phyloP scores from a whole-genome alignment of 2,888 invertebrate genomes.

The Sinotaia quadrata region DNA sequence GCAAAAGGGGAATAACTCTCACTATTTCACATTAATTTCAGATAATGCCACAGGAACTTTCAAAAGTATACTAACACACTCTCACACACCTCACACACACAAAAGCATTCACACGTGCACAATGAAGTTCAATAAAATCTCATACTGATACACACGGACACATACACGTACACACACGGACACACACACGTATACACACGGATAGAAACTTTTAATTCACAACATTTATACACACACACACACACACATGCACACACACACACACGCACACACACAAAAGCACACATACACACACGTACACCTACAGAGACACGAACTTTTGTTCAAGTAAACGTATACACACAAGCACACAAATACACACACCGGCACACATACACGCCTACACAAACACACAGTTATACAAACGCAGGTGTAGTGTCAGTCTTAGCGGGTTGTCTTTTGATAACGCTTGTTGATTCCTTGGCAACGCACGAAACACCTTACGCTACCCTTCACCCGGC shows the following conservation, averaged over 20 bases:
- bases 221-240: not conserved
- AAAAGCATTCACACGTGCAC: not conserved
- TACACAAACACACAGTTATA: conserved; percentile 4
- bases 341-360: too few species aligned
- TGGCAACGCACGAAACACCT: too few species aligned
- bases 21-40: too few species aligned
- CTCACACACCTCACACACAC: conserved; percentile 12
- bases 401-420: not conserved
- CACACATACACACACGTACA: not conserved
- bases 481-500: too few species aligned
- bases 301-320: too few species aligned
- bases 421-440: too few species aligned
- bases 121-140: not conserved
- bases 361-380: not conserved
- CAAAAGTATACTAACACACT: not conserved
- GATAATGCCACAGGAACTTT: conserved; percentile 1
- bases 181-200: not conserved
- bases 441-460: too few species aligned
- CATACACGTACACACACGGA: conserved; percentile 7
- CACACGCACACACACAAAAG: not conserved
- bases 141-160: not conserved
- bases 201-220: not conserved
- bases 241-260: not conserved
- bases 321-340: not conserved
- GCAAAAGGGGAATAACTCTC: too few species aligned